Evolutionary conservation across 2,797 vertebrate species (phyloP).

Genomic region (Enteromius mattozi): DNA sequence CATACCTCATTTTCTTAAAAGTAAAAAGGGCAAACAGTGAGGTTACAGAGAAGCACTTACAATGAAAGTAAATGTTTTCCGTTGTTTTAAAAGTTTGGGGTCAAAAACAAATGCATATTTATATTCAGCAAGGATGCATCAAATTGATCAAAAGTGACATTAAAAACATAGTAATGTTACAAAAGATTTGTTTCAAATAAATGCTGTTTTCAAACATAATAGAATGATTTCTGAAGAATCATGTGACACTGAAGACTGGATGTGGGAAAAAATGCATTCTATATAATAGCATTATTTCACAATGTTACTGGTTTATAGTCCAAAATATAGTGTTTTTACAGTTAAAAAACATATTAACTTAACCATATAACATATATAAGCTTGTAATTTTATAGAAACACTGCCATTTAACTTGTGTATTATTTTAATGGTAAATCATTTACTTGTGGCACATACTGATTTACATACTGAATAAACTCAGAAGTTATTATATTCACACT

Average conservation of each 20-base stretch:
- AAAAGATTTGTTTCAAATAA: neutral
- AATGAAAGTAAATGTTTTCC: neutral
- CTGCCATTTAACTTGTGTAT: neutral
- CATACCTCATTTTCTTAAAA: neutral
- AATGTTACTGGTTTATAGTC: neutral
- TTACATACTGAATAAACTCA: neutral
- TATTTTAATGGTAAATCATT: neutral
- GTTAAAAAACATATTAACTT: no score
- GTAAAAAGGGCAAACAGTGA: neutral
- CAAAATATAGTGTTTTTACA: neutral
- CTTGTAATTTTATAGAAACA: no score
- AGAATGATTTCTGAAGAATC: neutral
- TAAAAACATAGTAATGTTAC: neutral
- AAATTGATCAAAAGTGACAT: neutral
- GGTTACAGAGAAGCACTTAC: neutral
- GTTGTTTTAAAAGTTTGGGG: neutral
- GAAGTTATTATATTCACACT: neutral
- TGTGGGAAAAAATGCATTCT: neutral
- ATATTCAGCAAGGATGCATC: neutral
- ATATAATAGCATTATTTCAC: neutral
- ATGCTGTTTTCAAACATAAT: neutral
- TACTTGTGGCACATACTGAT: neutral
- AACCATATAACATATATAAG: no score
- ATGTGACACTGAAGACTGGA: neutral
- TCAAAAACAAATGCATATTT: neutral